Evolutionary conservation across 1,140 invertebrate species (phyloP), one percentile per base, ranked within the genome.

Genomic region (Zaprionus ornatus): DNA sequence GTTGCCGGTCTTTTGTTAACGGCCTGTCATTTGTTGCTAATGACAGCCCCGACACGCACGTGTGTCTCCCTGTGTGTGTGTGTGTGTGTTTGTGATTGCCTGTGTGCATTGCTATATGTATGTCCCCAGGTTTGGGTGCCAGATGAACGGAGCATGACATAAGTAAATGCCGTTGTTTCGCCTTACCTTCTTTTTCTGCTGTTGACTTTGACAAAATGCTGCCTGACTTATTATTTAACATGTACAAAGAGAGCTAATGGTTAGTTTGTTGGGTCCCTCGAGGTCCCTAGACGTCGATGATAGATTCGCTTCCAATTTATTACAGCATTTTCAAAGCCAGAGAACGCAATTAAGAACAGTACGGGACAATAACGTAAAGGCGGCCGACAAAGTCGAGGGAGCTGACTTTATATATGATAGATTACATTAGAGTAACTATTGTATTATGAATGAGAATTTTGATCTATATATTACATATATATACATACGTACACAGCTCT

Each of bases 161-260:
- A 60, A 59, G 45, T 45, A 64, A 69, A 67, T 77, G 64, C 37
- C 21, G 48, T 71, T 57, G 57, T 13, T 55, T 37, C 12, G 4
- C 21, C 7, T 50, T 66, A 32, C 4, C n/a, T 62, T 68, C 21
- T 17, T 35, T 68, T 57, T 64, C 66, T 83, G 83, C 32, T 62
- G 29, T 61, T 66, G 83, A 86, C 84, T 80, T 83, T 86, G 84
- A 86, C 83, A 87, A 82, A 87, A 79, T 64, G 83, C 70, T 57
- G 64, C 56, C 74, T 60, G 55, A 77, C 42, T 63, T 42, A 82
- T 65, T 63, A 83, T 80, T 67, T 32, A 61, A 61, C 29, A 54
- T 65, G 45, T 55, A 84, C 77, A 83, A 73, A 69, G 68, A 66
- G 68, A 82, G 54, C 21, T 42, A 50, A 56, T 55, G 35, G 61